phyloP scores from a whole-genome alignment of 2,113 vertebrate genomes.

The Epinephelus fuscoguttatus region DNA sequence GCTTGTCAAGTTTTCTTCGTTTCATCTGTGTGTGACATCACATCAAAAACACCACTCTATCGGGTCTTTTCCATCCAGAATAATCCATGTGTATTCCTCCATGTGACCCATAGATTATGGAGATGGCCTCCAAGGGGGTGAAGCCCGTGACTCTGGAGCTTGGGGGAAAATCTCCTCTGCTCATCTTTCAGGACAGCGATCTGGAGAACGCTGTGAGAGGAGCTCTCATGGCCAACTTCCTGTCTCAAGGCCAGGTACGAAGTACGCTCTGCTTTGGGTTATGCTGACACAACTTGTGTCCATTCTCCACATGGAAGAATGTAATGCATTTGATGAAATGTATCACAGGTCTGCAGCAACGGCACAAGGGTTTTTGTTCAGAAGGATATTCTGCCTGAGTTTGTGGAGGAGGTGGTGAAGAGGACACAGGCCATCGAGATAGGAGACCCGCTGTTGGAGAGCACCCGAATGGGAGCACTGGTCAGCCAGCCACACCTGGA shows the following conservation, averaged over 20 bases:
- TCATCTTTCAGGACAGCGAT: constrained; percentile 93
- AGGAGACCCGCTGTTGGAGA: constrained; percentile 93
- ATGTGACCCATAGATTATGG: constrained; percentile 89
- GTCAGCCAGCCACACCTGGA: constrained; percentile 91
- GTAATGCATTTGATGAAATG: neutral
- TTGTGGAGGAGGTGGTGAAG: constrained; percentile 92
- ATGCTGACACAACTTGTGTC: neutral
- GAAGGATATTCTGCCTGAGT: constrained; percentile 87
- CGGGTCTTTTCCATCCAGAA: neutral
- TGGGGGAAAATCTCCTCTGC: constrained; percentile 95
- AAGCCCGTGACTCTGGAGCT: constrained; percentile 96
- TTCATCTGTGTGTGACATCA: neutral
- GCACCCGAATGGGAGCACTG: constrained; percentile 95
- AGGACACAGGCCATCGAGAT: constrained; percentile 90
- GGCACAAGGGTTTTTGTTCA: constrained; percentile 96
- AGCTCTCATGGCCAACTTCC: constrained; percentile 97
- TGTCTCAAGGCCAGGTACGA: constrained; percentile 97
- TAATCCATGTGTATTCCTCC: neutral
- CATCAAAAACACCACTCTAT: neutral
- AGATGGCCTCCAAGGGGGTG: constrained; percentile 90
- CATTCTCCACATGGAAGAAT: neutral
- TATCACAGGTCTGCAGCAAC: constrained; percentile 94
- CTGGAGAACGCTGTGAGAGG: constrained; percentile 93
- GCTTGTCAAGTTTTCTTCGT: neutral
- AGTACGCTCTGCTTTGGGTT: neutral